Evolutionary conservation across 2,113 vertebrate species (phyloP), one percentile per base, ranked within the genome.

Genomic region (Bambusicola thoracicus): DNA sequence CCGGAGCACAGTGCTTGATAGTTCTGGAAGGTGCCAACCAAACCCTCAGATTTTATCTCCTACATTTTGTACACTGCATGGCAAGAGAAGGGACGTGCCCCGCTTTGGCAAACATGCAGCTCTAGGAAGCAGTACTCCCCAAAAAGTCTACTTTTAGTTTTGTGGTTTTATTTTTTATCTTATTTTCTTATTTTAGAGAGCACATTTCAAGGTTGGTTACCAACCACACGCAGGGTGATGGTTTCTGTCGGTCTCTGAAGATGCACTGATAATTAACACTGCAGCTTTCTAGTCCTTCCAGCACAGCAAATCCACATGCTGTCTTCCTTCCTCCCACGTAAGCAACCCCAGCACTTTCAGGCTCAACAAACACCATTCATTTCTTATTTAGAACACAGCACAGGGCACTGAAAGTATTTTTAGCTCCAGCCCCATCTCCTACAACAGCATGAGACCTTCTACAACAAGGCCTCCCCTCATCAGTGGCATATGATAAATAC

Each of bases 351-450:
- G 46, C 32, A 53, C 79, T 91, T 56, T 73, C 72, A 84, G 25
- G 51, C 65, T 77, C 44, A 87, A 91, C 17, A 53, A 51, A 24
- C 6, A 32, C 20, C 10, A 29, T 58, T 87, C 30, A 63, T 85
- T 83, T 90, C 66, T 94, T 90, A 91, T 83, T 92, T 76, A 85
- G 78, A 90, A 59, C 56, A 67, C 40, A 67, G 73, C 73, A 72
- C 4, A 67, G 1, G 3, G 46, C 77, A 11, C 10, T 66, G 38
- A 4, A 89, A 83, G 43, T 90, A 85, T 90, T 94, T 94, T 94
- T 94, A 95, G 75, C 85, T 88, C 56, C 61, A 83, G 41, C 70
- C 65, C 8, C 76, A 87, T 81, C 81, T 85, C 81, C 68, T 69
- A 2, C 87, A 68, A 65, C 49, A 89, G 63, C 19, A 53, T 0